These are phyloP conservation scores for Liparis tanakae DNA, from an alignment of 2,797 vertebrate species.

Conservation along the genomic window DNA sequence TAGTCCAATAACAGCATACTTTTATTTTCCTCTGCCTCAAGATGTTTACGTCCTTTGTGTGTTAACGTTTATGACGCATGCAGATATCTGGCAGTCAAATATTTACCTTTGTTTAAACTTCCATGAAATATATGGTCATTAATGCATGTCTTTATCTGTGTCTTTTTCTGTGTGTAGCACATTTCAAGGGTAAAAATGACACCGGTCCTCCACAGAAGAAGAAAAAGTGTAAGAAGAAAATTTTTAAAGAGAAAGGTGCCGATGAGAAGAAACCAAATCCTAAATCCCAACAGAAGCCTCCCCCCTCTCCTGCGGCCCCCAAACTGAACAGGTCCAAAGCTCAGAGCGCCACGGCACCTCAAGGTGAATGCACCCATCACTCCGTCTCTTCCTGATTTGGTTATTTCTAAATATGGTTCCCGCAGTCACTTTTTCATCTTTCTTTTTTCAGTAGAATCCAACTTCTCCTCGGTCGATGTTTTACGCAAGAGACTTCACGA, in stretches of 20 bases:
- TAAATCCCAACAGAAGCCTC: slow-evolving; percentile 46
- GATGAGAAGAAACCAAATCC: slow-evolving; percentile 51
- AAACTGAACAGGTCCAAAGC: slow-evolving; percentile 43
- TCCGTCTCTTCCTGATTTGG: not conserved
- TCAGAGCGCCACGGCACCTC: slow-evolving; percentile 40
- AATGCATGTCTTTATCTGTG: not conserved
- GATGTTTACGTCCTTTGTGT: not conserved
- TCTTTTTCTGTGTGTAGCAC: slow-evolving; percentile 68
- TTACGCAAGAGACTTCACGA: slow-evolving; percentile 90
- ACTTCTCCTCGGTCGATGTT: slow-evolving; percentile 85
- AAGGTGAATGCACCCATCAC: slow-evolving; percentile 26
- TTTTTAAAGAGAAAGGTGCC: slow-evolving; percentile 51
- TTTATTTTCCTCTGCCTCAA: not conserved
- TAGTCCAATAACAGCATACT: no score
- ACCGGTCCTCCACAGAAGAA: slow-evolving; percentile 78
- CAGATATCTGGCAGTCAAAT: not conserved
- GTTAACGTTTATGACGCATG: not conserved
- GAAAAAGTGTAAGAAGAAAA: slow-evolving; percentile 82
- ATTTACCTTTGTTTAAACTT: not conserved
- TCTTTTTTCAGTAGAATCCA: slow-evolving; percentile 26
- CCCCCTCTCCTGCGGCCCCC: slow-evolving; percentile 37
- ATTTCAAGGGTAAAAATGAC: slow-evolving; percentile 70
- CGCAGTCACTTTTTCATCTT: not conserved
- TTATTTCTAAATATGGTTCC: not conserved
- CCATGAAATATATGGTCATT: not conserved